Conservation (phyloP, 2,888 invertebrate species). For the Nephrocerus scutellatus region DNA sequence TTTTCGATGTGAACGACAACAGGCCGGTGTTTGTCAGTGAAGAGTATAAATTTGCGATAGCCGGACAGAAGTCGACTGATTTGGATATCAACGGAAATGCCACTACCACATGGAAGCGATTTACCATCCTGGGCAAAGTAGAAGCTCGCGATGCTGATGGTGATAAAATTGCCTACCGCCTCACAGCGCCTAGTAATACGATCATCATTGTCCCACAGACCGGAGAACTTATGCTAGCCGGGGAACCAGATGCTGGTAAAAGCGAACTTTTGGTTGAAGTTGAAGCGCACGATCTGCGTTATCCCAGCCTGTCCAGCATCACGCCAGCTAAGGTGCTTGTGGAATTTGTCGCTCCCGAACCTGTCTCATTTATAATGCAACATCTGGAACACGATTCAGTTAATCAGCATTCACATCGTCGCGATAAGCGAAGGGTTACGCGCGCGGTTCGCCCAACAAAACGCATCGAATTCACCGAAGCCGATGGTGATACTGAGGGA, state of each 20-base stretch:
- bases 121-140: slow-evolving; percentile 76
- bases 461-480: slow-evolving; percentile 84
- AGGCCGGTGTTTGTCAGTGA: slow-evolving; percentile 74
- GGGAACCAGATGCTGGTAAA: slow-evolving; percentile 58
- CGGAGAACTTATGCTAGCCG: slow-evolving; percentile 77
- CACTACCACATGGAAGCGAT: slow-evolving; percentile 64
- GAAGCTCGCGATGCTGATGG: slow-evolving; percentile 84
- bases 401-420: slow-evolving; percentile 53
- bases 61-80: slow-evolving; percentile 55
- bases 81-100: slow-evolving; percentile 54
- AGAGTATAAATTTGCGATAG: slow-evolving; percentile 70
- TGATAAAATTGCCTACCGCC: slow-evolving; percentile 82
- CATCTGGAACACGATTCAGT: slow-evolving; percentile 49
- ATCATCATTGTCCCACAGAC: slow-evolving; percentile 89
- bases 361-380: slow-evolving; percentile 55
- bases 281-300: slow-evolving; percentile 74
- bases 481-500: slow-evolving; percentile 82
- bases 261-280: slow-evolving; percentile 65
- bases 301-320: slow-evolving; percentile 63
- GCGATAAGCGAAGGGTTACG: slow-evolving; percentile 72
- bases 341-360: slow-evolving; percentile 59
- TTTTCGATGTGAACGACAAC: slow-evolving; percentile 88
- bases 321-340: slow-evolving; percentile 70
- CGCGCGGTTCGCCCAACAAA: slow-evolving; percentile 91
- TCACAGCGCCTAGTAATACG: slow-evolving; percentile 71